Percentiles rank a stretch among this genome's conserved stretches.
These are phyloP conservation scores for Petroica traversi DNA, from an alignment of 2,113 vertebrate species.

Conservation along the genomic window DNA sequence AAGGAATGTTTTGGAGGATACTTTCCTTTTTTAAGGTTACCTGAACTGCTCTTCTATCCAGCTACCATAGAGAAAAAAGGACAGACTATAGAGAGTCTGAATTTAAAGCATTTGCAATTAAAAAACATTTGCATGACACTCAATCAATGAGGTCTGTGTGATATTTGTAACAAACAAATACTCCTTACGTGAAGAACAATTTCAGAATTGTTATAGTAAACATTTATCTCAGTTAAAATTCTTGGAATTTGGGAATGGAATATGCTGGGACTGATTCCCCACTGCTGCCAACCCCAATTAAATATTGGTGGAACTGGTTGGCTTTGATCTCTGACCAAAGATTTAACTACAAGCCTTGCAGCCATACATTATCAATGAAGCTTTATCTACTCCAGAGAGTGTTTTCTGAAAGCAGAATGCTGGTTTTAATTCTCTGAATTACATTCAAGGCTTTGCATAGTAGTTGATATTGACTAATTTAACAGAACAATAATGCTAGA, in stretches of 20 bases:
- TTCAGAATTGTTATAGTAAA: not conserved
- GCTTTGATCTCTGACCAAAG: not conserved
- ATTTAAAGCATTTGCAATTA: not conserved
- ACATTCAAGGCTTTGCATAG: not conserved
- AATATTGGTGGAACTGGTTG: not conserved
- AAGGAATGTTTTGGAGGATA: not conserved
- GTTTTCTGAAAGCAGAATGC: not conserved
- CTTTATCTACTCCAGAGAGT: not conserved
- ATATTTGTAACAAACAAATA: constrained; percentile 21
- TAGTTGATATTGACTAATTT: not conserved
- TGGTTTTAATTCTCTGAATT: not conserved
- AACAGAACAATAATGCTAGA: not conserved
- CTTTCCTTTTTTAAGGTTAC: not conserved
- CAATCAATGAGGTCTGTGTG: not conserved
- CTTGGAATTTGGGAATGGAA: not conserved
- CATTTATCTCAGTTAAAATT: not conserved
- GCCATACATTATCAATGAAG: not conserved
- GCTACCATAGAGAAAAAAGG: not conserved
- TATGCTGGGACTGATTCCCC: not conserved
- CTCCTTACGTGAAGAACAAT: not conserved
- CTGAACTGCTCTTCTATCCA: not conserved
- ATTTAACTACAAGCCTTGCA: not conserved
- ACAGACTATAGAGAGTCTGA: not conserved
- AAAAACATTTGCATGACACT: not conserved
- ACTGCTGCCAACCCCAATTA: not conserved